Base-by-base conservation (phyloP, 2,113 vertebrate genomes). In the Physeter macrocephalus region DNA sequence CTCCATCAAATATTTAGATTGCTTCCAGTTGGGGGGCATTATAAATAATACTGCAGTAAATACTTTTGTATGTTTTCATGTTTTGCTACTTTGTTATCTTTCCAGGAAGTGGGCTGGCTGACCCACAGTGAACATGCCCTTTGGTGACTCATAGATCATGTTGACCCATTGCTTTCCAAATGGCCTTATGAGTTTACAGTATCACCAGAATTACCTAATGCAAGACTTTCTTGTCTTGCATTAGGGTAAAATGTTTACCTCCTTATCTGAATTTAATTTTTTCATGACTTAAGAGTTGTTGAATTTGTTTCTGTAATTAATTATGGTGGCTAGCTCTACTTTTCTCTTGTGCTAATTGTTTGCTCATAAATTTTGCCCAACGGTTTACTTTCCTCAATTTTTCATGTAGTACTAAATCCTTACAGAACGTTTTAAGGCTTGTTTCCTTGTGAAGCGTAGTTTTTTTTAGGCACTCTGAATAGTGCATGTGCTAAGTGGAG, bases 101-200 rank as follows among this genome's bases (percentile, higher is more conserved):
- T 84, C 84, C 41, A 94, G 69, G 86, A 97, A 96, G 43, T 61
- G 49, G 20, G 6, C 34, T 46, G 43, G 18, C 3, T 72, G 36
- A 14, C 54, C 49, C 31, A 43, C 83, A 62, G 39, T 49, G 82
- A 93, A 71, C 43, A 46, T 1, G 2, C 57, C 46, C 36, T 59
- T 94, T 41, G 71, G 25, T 82, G 75, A 84, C 34, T 29, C 54
- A 71, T 8, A 52, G 92, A 80, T 36, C 18, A 43, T 8, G 29
- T 0, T 87, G 69, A 34, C 12, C 17, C 12, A 2, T 25, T 29
- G 39, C 67, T 66, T 52, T 64, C 52, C 80, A 54, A 41, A 61
- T 17, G 29, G 6, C 3, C 0, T 62, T 17, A 39, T 0, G 4
- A 23, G 31, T 78, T 18, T 7, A 31, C 0, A 6, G 8, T 1